Evolutionary conservation across 2,888 invertebrate species (phyloP), one percentile per base, ranked within the genome.

Genomic region (Napeogenes inachia): DNA sequence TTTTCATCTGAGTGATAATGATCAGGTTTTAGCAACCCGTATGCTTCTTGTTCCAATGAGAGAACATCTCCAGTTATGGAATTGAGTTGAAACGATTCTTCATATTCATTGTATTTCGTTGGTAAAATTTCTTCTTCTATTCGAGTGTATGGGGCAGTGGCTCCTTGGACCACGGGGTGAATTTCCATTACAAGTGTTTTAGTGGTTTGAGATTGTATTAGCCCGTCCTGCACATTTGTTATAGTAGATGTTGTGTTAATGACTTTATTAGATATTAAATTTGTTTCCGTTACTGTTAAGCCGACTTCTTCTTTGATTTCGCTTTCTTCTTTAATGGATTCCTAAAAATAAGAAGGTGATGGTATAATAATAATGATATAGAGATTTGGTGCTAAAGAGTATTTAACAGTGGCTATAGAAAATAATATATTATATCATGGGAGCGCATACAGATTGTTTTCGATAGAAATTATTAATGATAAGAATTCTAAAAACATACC

Each of bases 101-200:
- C 73, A 45, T 76, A 80, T 32, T 76, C 68, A n/a, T 69, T 68
- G 13, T 70, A 65, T 5, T 67, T 66, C 1, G 82, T 87, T 4
- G 88, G 80, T 47, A 89, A 66, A 30, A 89, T 89, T 73, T 85
- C 84, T 71, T 88, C 88, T 0, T 73, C 71, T 45, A 82, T 74
- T 71, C 79, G 81, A 5, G 68, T 60, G 2, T 78, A 68, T 0
- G 70, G 54, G 0, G 63, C 60, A 21, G 56, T 66, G 33, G 59
- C 67, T 10, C 67, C 57, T 13, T 73, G 67, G 32, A 75, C 56
- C 67, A 87, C 75, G 0, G 88, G 85, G 13, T 82, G 77, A 68
- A 88, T 87, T 71, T 87, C 87, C 87, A 88, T 86, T 50, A 87
- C 79, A 46, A 86, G 68, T 0, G 87, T 85, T n/a, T 84, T 84